Evolutionary conservation across 2,797 vertebrate genomes (phyloP).

Genomic region (Enteromius radiatus): DNA sequence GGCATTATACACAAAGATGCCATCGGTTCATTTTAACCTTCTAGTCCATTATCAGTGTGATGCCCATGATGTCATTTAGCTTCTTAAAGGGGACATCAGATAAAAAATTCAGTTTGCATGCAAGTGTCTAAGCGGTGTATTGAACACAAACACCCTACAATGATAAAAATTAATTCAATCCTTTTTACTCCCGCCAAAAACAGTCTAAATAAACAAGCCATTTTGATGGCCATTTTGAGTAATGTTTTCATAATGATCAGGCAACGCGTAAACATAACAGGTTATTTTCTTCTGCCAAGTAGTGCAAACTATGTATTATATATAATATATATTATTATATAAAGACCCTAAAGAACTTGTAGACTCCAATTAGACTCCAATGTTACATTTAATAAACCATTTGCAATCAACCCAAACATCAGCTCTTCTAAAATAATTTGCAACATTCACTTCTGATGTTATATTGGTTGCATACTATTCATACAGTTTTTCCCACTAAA

Average conservation of each 20-base stretch:
- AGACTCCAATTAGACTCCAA: not conserved
- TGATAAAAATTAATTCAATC: no score
- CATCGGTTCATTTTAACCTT: conserved; percentile 61
- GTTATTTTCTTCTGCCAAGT: no score
- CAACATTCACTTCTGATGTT: conserved; percentile 40
- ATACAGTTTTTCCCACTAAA: conserved; percentile 2
- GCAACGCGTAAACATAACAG: no score
- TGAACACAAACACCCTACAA: no score
- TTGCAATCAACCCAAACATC: conserved; percentile 59
- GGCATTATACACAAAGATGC: conserved; percentile 59
- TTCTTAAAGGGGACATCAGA: no score
- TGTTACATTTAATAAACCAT: conserved; percentile 13
- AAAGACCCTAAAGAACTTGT: not conserved
- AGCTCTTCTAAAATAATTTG: conserved; percentile 45
- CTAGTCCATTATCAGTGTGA: conserved; percentile 34
- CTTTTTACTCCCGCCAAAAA: not conserved
- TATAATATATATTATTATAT: no score
- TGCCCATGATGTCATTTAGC: not conserved
- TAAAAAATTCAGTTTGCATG: no score
- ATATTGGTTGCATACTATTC: conserved; percentile 14
- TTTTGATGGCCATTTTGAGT: not conserved
- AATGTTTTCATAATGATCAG: not conserved
- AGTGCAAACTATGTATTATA: not conserved
- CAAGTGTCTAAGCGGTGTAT: no score
- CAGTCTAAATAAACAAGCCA: no score